Evolutionary conservation across 1,140 invertebrate genomes (phyloP).

Genomic region (Andrena cerasifolii): DNA sequence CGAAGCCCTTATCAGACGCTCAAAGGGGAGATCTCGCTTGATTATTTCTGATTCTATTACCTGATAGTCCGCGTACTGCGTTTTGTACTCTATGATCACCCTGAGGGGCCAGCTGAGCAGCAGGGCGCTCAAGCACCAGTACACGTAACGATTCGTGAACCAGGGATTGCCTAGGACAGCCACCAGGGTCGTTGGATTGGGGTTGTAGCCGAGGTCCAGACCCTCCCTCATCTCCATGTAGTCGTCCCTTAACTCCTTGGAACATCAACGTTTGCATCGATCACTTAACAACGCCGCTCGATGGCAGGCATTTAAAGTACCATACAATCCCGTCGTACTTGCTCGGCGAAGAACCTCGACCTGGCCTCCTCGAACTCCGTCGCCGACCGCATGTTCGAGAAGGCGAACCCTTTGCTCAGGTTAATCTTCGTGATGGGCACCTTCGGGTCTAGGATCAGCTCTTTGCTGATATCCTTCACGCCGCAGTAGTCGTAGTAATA

Average conservation of each 20-base stretch:
- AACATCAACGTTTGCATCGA: neutral
- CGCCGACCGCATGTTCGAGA: conserved; percentile 90
- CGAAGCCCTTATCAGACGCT: no score
- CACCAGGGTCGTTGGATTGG: conserved; percentile 85
- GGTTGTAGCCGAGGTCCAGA: conserved; percentile 86
- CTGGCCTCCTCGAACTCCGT: conserved; percentile 93
- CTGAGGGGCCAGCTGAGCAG: conserved; percentile 93
- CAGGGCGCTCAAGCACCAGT: conserved; percentile 90
- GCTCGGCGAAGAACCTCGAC: conserved; percentile 90
- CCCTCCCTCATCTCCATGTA: conserved; percentile 96
- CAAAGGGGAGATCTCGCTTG: neutral
- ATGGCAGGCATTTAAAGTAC: neutral
- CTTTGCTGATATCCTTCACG: conserved; percentile 90
- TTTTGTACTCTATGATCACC: conserved; percentile 92
- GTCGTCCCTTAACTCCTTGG: conserved; percentile 90
- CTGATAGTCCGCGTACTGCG: conserved; percentile 91
- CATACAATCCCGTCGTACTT: conserved; percentile 68
- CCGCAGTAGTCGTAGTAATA: conserved; percentile 92
- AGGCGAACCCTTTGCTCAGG: conserved; percentile 92
- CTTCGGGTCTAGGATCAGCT: conserved; percentile 86
- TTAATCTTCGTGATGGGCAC: conserved; percentile 90
- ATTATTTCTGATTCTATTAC: conserved; percentile 70
- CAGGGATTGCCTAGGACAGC: conserved; percentile 85
- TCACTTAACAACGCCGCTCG: neutral
- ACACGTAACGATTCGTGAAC: conserved; percentile 86